Evolutionary conservation across 2,888 invertebrate genomes (phyloP).

Genomic region (Volucella zonaria): DNA sequence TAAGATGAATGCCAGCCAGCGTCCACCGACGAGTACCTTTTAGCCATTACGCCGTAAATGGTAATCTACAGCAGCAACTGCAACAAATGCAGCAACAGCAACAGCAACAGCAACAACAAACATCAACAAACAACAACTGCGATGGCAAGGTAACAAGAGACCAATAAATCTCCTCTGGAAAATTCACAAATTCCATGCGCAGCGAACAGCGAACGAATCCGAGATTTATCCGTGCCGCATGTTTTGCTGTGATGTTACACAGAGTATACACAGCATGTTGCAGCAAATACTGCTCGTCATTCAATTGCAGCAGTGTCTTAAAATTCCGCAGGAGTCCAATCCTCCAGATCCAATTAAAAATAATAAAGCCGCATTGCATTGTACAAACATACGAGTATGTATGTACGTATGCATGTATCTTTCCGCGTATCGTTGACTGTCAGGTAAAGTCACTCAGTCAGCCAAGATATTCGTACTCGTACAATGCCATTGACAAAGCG

Average conservation of each 20-base stretch:
- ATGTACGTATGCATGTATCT: not conserved
- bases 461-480: not conserved
- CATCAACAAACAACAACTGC: not conserved
- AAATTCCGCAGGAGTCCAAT: slow-evolving; percentile 49
- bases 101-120: not conserved
- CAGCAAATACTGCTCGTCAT: slow-evolving; percentile 53
- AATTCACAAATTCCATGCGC: slow-evolving; percentile 68
- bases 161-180: slow-evolving; percentile 67
- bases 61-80: slow-evolving; percentile 59
- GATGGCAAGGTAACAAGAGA: slow-evolving; percentile 62
- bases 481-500: slow-evolving; percentile 62
- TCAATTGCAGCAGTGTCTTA: slow-evolving; percentile 62
- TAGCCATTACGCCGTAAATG: slow-evolving; percentile 72
- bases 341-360: slow-evolving; percentile 72
- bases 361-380: slow-evolving; percentile 64
- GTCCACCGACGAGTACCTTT: slow-evolving; percentile 58
- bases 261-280: slow-evolving; percentile 34
- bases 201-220: slow-evolving; percentile 48
- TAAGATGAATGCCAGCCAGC: slow-evolving; percentile 69
- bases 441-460: slow-evolving; percentile 63
- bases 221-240: slow-evolving; percentile 55
- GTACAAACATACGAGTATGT: slow-evolving; percentile 27
- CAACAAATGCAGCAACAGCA: slow-evolving; percentile 1
- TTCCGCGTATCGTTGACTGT: slow-evolving; percentile 60
- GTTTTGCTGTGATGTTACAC: slow-evolving; percentile 44